These are phyloP conservation scores for Drosophila saltans DNA, from an alignment of 1,140 invertebrate species.

Conservation along the genomic window DNA sequence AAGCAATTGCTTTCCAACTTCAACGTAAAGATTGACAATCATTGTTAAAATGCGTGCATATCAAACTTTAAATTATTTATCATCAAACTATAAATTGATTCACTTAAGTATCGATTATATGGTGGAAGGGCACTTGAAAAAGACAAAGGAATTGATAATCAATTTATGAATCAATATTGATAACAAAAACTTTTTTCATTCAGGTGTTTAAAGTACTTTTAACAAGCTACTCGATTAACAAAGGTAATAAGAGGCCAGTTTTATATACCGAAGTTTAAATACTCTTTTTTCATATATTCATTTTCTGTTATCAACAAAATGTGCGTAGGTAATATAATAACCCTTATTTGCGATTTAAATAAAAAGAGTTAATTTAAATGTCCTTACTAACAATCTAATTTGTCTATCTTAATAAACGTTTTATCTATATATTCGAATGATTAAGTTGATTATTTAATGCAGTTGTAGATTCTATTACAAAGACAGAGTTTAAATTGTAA, in stretches of 20 bases:
- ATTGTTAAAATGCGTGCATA: not conserved
- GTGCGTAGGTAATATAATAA: no score
- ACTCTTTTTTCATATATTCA: no score
- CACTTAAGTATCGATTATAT: conserved; percentile 1
- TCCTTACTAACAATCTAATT: no score
- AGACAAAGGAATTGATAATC: conserved; percentile 4
- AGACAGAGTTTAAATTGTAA: no score
- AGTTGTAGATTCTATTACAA: no score
- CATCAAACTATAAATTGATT: conserved; percentile 1
- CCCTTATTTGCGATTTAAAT: no score
- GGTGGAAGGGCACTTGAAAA: not conserved
- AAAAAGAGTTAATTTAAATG: no score
- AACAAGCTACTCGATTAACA: not conserved
- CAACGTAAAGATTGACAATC: not conserved
- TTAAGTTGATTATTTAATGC: no score
- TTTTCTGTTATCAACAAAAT: no score
- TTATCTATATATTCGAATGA: no score
- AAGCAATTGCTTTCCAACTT: no score
- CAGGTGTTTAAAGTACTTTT: not conserved
- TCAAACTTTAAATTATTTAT: not conserved
- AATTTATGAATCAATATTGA: conserved; percentile 9
- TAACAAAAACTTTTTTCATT: not conserved
- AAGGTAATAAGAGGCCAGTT: not conserved
- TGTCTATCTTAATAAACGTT: no score
- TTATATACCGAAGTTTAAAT: not conserved